Base-by-base conservation (phyloP, 1,140 invertebrate genomes). In the Asobara japonica region DNA sequence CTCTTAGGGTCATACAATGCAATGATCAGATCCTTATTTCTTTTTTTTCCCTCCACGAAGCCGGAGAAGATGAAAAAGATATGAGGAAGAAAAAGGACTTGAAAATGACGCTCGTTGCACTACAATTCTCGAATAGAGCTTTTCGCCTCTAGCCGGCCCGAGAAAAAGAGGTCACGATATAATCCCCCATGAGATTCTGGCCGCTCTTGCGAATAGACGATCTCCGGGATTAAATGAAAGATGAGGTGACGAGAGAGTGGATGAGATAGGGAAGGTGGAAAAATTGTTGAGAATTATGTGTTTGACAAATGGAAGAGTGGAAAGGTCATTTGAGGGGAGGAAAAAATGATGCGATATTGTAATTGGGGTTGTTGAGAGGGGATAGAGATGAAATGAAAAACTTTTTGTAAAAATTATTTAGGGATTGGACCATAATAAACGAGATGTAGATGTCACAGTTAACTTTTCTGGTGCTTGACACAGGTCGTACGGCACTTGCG, bases 61-160 rank as follows among this genome's bases (percentile, higher is more conserved):
- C 51, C 22, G 22, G 11, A 11, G 20, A 56, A 56, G 22, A 56
- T 27, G 18, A 25, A 56, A 25, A 56, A 56, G 51, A 56, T 25
- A 56, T 22, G 20, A 11, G 18, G 51, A 8, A 56, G 18, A 56
- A 25, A 56, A 20, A 27, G 25, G 18, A 56, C 51, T 22, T 27
- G 22, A 56, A 22, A 56, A 56, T 56, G 22, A 27, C 22, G 51
- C 51, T 56, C 22, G 18, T 56, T 56, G 22, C 22, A 18, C 51
- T 56, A 56, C 51, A 56, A 56, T 56, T 56, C 22, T 3, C 10
- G 51, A 56, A 56, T 56, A 56, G 22, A 18, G 51, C 51, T 56
- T 56, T 27, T 56, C 51, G 18, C 10, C 51, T 56, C 13, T 22
- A 56, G 22, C 20, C 13, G 8, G 20, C 18, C 8, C 10, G 10